phyloP scores from a whole-genome alignment of 2,797 vertebrate genomes.

The Sebastes matsubarae region DNA sequence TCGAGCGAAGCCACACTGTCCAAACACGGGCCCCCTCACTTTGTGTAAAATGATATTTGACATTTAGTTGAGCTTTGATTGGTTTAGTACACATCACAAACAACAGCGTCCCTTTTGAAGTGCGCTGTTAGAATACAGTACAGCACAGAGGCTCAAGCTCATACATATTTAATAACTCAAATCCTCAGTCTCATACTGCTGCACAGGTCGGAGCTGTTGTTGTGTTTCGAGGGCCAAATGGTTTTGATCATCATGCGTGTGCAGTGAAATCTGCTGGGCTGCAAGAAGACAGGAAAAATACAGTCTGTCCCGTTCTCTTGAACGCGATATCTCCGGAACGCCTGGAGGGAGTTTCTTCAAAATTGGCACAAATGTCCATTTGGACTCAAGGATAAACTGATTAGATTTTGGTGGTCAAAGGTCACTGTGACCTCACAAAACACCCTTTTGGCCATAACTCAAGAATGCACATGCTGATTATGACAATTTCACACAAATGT shows the following conservation, averaged over 20 bases:
- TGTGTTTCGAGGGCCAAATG: conserved; percentile 25
- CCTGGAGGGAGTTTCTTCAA: too few relatives aligned
- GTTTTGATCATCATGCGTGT: conserved; percentile 44
- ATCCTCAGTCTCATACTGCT: conserved; percentile 45
- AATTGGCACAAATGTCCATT: too few relatives aligned
- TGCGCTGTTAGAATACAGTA: conserved; percentile 51
- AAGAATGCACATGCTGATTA: too few relatives aligned
- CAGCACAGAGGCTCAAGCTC: conserved; percentile 56
- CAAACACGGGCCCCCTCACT: conserved; percentile 38
- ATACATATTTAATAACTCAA: conserved; percentile 70
- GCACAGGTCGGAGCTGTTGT: conserved; percentile 31
- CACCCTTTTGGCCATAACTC: too few relatives aligned
- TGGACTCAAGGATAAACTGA: too few relatives aligned
- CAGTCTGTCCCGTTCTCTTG: background rate
- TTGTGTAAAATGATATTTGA: conserved; percentile 50
- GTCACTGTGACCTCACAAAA: too few relatives aligned
- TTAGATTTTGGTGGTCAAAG: too few relatives aligned
- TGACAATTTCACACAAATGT: too few relatives aligned
- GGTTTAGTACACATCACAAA: conserved; percentile 53
- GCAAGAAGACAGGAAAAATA: background rate
- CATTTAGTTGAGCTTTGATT: conserved; percentile 61
- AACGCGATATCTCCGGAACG: too few relatives aligned
- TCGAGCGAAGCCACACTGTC: conserved; percentile 26
- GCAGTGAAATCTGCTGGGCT: background rate
- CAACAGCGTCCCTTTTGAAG: conserved; percentile 50